These are phyloP conservation scores for Cryptocephalus moraei DNA, from an alignment of 2,888 invertebrate genomes.

Conservation along the genomic window DNA sequence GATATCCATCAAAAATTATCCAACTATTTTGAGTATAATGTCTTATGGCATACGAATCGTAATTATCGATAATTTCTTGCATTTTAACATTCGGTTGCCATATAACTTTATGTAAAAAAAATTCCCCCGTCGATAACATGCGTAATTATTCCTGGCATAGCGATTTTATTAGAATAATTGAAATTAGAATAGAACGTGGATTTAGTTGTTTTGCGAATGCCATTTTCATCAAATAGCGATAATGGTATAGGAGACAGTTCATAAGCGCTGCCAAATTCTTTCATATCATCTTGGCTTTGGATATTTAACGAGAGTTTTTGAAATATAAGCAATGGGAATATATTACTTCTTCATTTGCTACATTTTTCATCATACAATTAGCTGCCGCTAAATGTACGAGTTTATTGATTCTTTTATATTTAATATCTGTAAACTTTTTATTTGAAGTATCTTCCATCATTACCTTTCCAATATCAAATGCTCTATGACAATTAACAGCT, in stretches of 20 bases:
- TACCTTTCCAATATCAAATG: background rate
- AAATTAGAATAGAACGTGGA: background rate
- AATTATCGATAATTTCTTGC: background rate
- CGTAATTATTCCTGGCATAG: constrained; percentile 5
- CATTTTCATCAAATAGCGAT: background rate
- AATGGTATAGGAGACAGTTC: background rate
- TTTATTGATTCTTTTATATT: background rate
- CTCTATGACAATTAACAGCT: background rate
- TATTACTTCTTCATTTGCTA: background rate
- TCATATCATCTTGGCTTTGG: background rate
- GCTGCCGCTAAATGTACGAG: background rate
- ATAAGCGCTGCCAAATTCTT: background rate
- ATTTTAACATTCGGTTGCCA: constrained; percentile 8
- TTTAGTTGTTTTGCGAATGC: background rate
- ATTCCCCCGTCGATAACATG: constrained; percentile 11
- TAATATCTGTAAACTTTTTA: background rate
- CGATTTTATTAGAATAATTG: background rate
- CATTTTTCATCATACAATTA: background rate
- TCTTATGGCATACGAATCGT: background rate
- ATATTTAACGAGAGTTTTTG: background rate
- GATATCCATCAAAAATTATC: constrained; percentile 1
- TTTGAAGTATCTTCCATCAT: background rate
- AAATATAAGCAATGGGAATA: constrained; percentile 1
- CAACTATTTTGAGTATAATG: background rate
- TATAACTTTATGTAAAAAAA: constrained; percentile 10